Base-by-base conservation (phyloP, 1,140 invertebrate species). In the Drosophila bocki region DNA sequence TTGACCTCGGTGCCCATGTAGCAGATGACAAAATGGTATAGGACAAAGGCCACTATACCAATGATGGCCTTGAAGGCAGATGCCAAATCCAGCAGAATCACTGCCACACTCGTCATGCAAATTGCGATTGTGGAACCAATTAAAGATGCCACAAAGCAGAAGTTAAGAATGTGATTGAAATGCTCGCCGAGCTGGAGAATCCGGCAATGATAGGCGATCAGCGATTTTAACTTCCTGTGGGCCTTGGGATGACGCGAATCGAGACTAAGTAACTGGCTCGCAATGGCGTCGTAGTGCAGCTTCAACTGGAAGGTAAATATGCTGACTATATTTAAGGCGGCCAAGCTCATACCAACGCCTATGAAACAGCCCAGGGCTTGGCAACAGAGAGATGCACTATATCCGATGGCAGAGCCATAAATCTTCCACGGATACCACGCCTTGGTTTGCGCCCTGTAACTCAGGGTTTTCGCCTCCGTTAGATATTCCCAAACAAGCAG, bases 401-500 rank as follows among this genome's bases (percentile, higher is more conserved):
- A 91, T 5, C 64, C 50, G 1, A 57, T 0, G 1, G 22, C 5
- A 1, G 84, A 72, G 1, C 63, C 50, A 1, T 50, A 15, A 12
- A 64, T 60, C 0, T 65, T 78, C 90, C 90, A 91, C 3, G 88
- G 88, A 76, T 88, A 91, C 90, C 90, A 91, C 5, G 88, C 74
- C 39, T 83, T 78, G 9, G 77, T 83, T 54, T 91, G 90, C 19
- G 60, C 68, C 15, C 63, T 78, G 53, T 67, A 91, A 3, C 47
- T 58, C 3, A 86, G 7, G 0, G 65, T 33, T 1, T 62, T 9
- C 1, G 39, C 56, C 0, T 75, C 65, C 3, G n/a, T 11, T 1
- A 61, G 9, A 35, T 68, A 5, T 19, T 91, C 82, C 35, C 72
- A 88, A 8, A 77, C 3, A 1, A 83, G 39, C 15, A 68, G 37